These are phyloP conservation scores for Daptonema setosum DNA, from an alignment of 2,888 invertebrate species.

Conservation along the genomic window DNA sequence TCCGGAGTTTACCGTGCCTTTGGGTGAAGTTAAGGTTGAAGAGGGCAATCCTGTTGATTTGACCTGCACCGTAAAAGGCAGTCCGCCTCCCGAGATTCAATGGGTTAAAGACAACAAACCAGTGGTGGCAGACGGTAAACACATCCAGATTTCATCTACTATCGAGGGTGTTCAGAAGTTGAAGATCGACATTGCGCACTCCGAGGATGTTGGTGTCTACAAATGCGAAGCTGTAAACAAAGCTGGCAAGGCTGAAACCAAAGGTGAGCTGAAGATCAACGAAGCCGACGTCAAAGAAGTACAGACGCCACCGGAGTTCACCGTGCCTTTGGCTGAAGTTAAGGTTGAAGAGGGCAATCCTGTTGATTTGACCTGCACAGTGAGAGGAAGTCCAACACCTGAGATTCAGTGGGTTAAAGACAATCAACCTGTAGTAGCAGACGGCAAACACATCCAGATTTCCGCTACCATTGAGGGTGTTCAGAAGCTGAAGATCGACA, in stretches of 20 bases:
- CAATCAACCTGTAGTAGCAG: slow-evolving; percentile 14
- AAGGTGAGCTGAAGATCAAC: slow-evolving; percentile 1
- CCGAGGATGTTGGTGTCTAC: slow-evolving; percentile 81
- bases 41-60: slow-evolving; percentile 7
- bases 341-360: slow-evolving; percentile 65
- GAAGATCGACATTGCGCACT: slow-evolving; percentile 76
- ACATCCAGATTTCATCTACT: slow-evolving; percentile 46
- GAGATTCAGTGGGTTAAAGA: slow-evolving; percentile 19
- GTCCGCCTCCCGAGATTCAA: slow-evolving; percentile 19
- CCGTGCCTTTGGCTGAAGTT: no score
- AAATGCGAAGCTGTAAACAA: slow-evolving; percentile 72
- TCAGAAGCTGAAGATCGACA: slow-evolving; percentile 24
- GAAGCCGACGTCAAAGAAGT: slow-evolving; percentile 1
- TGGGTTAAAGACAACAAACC: slow-evolving; percentile 54
- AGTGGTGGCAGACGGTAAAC: slow-evolving; percentile 73
- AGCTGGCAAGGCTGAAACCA: slow-evolving; percentile 44
- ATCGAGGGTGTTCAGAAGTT: slow-evolving; percentile 68
- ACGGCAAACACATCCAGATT: slow-evolving; percentile 11
- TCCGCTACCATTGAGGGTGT: slow-evolving; percentile 13
- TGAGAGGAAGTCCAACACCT: slow-evolving; percentile 12
- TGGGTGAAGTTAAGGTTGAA: neutral
- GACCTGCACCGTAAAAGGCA: slow-evolving; percentile 21
- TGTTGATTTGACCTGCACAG: slow-evolving; percentile 42
- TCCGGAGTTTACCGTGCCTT: neutral
- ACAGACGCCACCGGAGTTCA: slow-evolving; percentile 11